phyloP scores from a whole-genome alignment of 2,113 vertebrate genomes.

The Leptocoma aspasia region DNA sequence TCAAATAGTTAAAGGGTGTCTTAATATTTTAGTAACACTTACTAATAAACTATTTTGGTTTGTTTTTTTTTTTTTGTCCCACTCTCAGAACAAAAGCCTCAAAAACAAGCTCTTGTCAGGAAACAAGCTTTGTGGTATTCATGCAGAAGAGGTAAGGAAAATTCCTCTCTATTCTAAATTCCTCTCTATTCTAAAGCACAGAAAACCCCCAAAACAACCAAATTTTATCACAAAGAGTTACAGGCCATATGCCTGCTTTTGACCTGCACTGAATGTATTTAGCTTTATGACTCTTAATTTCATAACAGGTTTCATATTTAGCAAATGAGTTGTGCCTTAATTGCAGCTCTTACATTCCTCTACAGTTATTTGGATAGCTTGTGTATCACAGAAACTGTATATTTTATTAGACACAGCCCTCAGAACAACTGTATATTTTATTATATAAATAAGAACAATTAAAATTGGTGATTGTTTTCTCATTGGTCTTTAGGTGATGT shows the following conservation, averaged over 20 bases:
- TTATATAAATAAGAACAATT: too few relatives aligned
- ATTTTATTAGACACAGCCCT: background rate
- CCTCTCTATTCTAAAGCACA: too few relatives aligned
- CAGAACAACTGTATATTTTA: too few relatives aligned
- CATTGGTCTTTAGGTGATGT: background rate
- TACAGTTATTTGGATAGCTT: background rate
- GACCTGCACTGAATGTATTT: background rate
- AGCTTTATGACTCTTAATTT: background rate
- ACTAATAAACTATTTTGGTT: background rate
- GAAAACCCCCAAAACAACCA: background rate
- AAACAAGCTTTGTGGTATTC: constrained; percentile 92
- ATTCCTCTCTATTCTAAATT: background rate
- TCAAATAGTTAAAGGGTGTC: background rate
- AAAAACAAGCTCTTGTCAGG: constrained; percentile 96
- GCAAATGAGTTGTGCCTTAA: background rate
- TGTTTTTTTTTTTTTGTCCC: background rate
- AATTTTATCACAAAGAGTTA: background rate
- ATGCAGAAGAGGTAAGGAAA: constrained; percentile 90
- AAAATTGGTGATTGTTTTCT: background rate
- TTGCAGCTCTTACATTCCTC: background rate
- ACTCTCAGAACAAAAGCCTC: constrained; percentile 94
- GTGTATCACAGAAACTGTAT: background rate
- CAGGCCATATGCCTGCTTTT: fast-evolving
- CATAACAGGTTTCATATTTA: background rate
- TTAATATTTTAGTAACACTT: constrained; percentile 21